phyloP scores from a whole-genome alignment of 2,888 invertebrate species.

The Nycteola revayana region DNA sequence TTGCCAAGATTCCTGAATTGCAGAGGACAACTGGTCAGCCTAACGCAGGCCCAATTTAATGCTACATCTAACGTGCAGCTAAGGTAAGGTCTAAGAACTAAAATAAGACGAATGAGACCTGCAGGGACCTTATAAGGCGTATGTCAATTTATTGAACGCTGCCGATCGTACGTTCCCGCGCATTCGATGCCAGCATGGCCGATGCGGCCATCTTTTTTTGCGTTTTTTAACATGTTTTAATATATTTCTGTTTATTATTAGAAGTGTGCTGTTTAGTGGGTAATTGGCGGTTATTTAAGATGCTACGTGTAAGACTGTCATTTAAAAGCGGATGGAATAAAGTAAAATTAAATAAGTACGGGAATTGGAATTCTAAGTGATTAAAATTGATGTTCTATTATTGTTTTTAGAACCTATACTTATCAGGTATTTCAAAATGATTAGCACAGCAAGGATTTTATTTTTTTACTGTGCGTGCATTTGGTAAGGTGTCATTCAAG shows the following conservation, averaged over 20 bases:
- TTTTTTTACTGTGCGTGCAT: no score
- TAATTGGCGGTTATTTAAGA: conserved; percentile 7
- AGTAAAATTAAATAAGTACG: background rate
- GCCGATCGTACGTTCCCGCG: conserved; percentile 55
- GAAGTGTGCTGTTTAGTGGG: conserved; percentile 16
- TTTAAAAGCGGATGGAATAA: no score
- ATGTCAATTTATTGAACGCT: conserved; percentile 76
- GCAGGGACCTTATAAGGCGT: conserved; percentile 61
- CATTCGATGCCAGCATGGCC: conserved; percentile 59
- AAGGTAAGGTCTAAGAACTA: conserved; percentile 55
- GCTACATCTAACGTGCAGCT: conserved; percentile 50
- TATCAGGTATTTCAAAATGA: no score
- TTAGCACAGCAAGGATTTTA: no score
- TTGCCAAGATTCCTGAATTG: no score
- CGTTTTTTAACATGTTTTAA: conserved; percentile 53
- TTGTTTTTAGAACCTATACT: no score
- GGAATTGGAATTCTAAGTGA: no score
- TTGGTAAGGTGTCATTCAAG: no score
- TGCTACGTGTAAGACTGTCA: no score
- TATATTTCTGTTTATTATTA: conserved; percentile 51
- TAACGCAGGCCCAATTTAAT: conserved; percentile 56
- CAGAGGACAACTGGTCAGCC: no score
- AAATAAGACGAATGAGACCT: conserved; percentile 55
- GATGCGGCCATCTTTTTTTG: conserved; percentile 43
- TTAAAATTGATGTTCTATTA: no score